Conservation (phyloP, 2,113 vertebrate genomes). For the Scopus umbretta region DNA sequence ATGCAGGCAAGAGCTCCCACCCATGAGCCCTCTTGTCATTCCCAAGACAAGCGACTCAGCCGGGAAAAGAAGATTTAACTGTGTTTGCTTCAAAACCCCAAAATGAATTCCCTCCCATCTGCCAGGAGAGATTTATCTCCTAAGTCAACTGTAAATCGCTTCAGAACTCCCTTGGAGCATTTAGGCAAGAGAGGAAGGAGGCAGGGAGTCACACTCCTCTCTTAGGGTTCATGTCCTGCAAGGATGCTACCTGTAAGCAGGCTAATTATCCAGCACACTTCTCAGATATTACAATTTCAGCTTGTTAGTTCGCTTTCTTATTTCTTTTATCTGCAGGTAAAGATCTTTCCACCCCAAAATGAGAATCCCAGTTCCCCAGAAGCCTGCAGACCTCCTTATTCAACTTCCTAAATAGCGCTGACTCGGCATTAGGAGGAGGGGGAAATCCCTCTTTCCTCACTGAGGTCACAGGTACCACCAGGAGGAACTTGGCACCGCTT, state of each 20-base stretch:
- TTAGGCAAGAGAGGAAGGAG: not conserved
- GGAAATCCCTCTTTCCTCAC: not conserved
- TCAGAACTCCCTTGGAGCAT: not conserved
- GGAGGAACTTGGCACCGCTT: not conserved
- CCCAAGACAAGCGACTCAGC: constrained; percentile 27
- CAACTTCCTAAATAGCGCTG: not conserved
- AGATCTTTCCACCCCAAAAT: not conserved
- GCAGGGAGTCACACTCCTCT: not conserved
- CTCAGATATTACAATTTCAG: accelerated
- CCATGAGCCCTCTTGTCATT: not conserved
- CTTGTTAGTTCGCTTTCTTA: not conserved
- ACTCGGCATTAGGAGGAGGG: accelerated
- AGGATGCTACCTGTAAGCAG: not conserved
- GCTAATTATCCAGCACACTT: not conserved
- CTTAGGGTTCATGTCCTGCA: not conserved
- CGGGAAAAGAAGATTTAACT: constrained; percentile 17
- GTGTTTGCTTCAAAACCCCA: constrained; percentile 42
- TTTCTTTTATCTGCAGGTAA: not conserved
- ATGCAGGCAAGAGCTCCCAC: not conserved
- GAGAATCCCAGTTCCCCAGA: not conserved
- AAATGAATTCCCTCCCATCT: constrained; percentile 28
- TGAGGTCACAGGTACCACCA: accelerated
- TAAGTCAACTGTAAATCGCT: constrained; percentile 12
- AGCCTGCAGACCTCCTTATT: not conserved
- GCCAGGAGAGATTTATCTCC: constrained; percentile 14